Evolutionary conservation across 2,888 invertebrate genomes (phyloP).

Genomic region (Drosophila anceps): DNA sequence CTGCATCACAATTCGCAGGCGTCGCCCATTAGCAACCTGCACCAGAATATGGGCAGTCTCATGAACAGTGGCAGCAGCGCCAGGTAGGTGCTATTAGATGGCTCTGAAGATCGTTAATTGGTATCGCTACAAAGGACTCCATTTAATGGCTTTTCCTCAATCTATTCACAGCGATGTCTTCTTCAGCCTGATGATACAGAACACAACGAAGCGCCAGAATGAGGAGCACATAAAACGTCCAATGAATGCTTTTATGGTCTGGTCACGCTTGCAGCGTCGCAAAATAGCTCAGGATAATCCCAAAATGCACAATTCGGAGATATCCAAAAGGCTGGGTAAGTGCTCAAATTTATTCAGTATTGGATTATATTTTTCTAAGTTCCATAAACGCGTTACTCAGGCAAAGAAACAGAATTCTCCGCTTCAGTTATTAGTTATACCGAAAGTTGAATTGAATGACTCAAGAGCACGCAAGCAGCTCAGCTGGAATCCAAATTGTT

Average conservation of each 20-base stretch:
- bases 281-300: slow-evolving; percentile 99
- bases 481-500: slow-evolving; percentile 25
- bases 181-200: slow-evolving; percentile 85
- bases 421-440: slow-evolving; percentile 2
- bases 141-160: not conserved
- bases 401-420: not conserved
- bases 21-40: slow-evolving; percentile 85
- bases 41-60: slow-evolving; percentile 85
- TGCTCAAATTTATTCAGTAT: slow-evolving; percentile 39
- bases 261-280: slow-evolving; percentile 95
- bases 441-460: slow-evolving; percentile 14
- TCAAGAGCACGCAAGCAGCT: slow-evolving; percentile 14
- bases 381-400: not conserved
- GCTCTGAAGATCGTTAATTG: not conserved
- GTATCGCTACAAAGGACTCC: not conserved
- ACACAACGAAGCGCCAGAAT: slow-evolving; percentile 87
- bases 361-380: not conserved
- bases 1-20: slow-evolving; percentile 84
- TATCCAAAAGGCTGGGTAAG: slow-evolving; percentile 96
- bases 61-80: slow-evolving; percentile 85
- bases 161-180: slow-evolving; percentile 82
- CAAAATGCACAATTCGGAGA: slow-evolving; percentile 99
- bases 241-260: slow-evolving; percentile 99
- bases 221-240: slow-evolving; percentile 97
- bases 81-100: slow-evolving; percentile 72